A percentile compares a stretch with the other conserved stretches of the same genome.
These are phyloP conservation scores for Parnassius glacialis DNA, from an alignment of 2,888 invertebrate species.

Conservation along the genomic window DNA sequence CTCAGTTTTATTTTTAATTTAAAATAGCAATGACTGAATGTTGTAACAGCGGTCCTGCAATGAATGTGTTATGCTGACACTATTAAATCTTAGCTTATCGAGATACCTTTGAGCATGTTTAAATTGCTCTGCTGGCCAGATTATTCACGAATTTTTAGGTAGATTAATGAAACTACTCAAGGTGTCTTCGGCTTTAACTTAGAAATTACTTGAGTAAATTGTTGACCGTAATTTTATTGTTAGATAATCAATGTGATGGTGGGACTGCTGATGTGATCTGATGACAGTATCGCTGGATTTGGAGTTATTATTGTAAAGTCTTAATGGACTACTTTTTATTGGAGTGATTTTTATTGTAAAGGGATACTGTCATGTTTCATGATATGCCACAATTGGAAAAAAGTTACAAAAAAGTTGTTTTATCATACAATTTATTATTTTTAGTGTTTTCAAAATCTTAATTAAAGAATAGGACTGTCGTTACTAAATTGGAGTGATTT, in stretches of 20 bases:
- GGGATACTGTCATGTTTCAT: conserved; percentile 18
- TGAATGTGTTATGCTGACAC: conserved; percentile 33
- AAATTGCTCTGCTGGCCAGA: conserved; percentile 50
- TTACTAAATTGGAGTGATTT: conserved; percentile 50
- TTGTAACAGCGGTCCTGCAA: conserved; percentile 60
- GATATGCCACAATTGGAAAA: conserved; percentile 33
- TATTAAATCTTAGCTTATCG: conserved; percentile 30
- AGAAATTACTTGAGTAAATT: conserved; percentile 53
- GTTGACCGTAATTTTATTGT: conserved; percentile 67
- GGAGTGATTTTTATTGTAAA: conserved; percentile 21
- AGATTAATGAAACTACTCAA: conserved; percentile 31
- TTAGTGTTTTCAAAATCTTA: conserved; percentile 46
- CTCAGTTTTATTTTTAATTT: conserved; percentile 56
- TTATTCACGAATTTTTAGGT: conserved; percentile 33
- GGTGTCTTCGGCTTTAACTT: conserved; percentile 39
- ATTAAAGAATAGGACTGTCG: conserved; percentile 47
- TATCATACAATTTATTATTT: conserved; percentile 47
- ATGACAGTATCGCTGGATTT: conserved; percentile 44
- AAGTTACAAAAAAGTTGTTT: conserved; percentile 36
- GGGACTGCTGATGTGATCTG: conserved; percentile 60
- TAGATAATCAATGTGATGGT: conserved; percentile 64
- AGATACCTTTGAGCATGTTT: conserved; percentile 34
- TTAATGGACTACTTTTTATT: conserved; percentile 13
- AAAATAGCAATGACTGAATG: conserved; percentile 37
- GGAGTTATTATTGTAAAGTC: conserved; percentile 15